These are phyloP conservation scores for Pterostichus madidus DNA, from an alignment of 2,888 invertebrate species.

Conservation along the genomic window DNA sequence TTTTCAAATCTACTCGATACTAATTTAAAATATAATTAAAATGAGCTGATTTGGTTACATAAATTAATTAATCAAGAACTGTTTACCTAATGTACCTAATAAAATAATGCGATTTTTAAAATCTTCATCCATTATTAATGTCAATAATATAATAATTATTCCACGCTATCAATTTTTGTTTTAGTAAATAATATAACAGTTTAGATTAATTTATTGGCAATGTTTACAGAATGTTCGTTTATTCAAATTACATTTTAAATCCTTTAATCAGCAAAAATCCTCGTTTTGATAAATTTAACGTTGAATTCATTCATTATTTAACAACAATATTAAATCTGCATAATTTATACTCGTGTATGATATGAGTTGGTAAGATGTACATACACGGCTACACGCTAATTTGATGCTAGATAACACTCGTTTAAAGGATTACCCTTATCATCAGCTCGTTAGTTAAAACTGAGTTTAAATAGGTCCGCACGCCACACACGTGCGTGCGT, in stretches of 20 bases:
- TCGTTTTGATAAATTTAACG: conserved; percentile 5
- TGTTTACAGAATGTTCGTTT: conserved; percentile 28
- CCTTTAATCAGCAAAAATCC: conserved; percentile 22
- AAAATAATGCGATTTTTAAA: no score
- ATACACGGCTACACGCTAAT: background rate
- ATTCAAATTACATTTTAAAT: conserved; percentile 48
- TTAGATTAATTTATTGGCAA: conserved; percentile 34
- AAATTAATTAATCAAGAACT: no score
- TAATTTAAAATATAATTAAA: no score
- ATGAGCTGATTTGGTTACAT: no score
- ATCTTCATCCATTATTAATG: no score
- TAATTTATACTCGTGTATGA: background rate
- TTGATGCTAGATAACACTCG: conserved; percentile 56
- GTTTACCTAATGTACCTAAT: no score
- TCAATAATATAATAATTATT: background rate
- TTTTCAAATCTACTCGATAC: no score
- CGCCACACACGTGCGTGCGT: conserved; percentile 23
- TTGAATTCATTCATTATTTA: conserved; percentile 30
- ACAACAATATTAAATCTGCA: conserved; percentile 10
- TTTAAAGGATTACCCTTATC: conserved; percentile 58
- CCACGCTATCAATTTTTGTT: conserved; percentile 38
- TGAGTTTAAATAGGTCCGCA: conserved; percentile 26
- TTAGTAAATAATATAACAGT: conserved; percentile 20
- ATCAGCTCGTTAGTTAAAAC: conserved; percentile 59
- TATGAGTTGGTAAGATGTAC: background rate